Evolutionary conservation across 2,797 vertebrate genomes (phyloP), one percentile per base, ranked within the genome.

Genomic region (Notoglanidium macrostoma): DNA sequence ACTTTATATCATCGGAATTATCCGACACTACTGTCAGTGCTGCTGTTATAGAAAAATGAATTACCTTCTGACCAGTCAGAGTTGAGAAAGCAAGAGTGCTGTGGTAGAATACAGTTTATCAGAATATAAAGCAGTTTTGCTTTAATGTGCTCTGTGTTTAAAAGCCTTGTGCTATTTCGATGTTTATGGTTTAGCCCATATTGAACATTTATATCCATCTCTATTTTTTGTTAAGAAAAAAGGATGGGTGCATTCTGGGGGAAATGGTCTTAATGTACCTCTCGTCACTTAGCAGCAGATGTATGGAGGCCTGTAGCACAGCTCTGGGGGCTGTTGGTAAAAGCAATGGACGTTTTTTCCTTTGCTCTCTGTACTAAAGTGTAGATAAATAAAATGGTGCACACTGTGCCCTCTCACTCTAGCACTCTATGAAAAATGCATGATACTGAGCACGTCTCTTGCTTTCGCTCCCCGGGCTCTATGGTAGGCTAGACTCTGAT

Each of bases 381-480:
- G 54, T 26, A 87, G 85, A 89, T 85, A 87, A 49, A 83, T 83
- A 83, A 89, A 85, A 76, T 74, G 77, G 76, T 46, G 79, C 55
- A 84, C 59, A 89, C 61, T 82, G 74, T 86, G 40, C 23, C 40
- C 65, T 86, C 83, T 63, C 6, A 12, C 83, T 83, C 17, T 17
- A 57, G 54, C 51, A 57, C 15, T 78, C 51, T 89, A 90, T 90
- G 57, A 86, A 89, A 89, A 89, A 91, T 89, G 74, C 83, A 90
- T 90, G 83, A 68, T 29, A n/a, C 63, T 57, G 59, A 83, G 70
- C 55, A 54, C 49, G 23, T 80, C 82, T 83, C 32, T 65, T 57
- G 70, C 61, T 82, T 83, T 85, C 61, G 68, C 74, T 70, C 88
- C 63, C 81, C 49, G 26, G 23, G 59, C 61, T 83, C 8, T 79